phyloP scores from a whole-genome alignment of 2,113 vertebrate species.

The Pteropus alecto region DNA sequence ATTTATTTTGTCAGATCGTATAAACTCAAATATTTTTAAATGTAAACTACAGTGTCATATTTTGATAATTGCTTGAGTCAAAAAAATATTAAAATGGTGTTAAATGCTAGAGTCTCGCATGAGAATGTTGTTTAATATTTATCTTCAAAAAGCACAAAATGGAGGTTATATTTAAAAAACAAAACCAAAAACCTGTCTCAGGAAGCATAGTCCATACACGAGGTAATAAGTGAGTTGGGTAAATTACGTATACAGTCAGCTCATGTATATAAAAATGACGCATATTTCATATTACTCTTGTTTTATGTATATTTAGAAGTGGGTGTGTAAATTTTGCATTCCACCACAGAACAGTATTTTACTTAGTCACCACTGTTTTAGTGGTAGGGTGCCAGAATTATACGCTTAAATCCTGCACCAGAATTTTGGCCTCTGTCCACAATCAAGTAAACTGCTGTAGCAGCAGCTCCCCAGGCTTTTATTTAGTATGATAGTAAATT shows the following conservation, averaged over 20 bases:
- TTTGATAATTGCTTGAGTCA: neutral
- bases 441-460: constrained; percentile 62
- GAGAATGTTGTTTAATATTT: neutral
- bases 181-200: neutral
- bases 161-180: neutral
- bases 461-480: constrained; percentile 42
- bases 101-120: neutral
- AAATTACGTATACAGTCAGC: neutral
- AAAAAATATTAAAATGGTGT: neutral
- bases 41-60: neutral
- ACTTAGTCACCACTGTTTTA: neutral
- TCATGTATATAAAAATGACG: neutral
- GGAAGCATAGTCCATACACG: neutral
- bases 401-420: neutral
- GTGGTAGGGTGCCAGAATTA: neutral
- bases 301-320: neutral
- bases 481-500: neutral
- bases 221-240: neutral
- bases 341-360: neutral
- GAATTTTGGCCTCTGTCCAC: constrained; percentile 67
- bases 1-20: neutral
- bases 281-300: neutral
- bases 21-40: constrained; percentile 25
- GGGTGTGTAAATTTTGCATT: neutral
- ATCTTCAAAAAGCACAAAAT: constrained; percentile 11